Conservation (phyloP, 2,888 invertebrate species). For the Vesta saturnalis region DNA sequence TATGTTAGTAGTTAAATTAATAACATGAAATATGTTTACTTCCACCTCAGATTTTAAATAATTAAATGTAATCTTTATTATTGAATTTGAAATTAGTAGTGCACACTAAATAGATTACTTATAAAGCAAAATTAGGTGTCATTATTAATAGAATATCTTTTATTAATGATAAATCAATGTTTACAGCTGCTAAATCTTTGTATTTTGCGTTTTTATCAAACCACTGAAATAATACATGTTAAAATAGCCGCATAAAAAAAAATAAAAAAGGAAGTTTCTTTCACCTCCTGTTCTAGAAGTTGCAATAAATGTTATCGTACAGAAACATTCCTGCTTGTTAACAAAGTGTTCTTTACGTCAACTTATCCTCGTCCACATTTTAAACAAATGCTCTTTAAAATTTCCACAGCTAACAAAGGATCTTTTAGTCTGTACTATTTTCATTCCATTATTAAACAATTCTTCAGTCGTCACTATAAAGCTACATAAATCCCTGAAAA, state of each 20-base stretch:
- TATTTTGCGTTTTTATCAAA: background rate
- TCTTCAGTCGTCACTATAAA: background rate
- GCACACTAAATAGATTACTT: too few relatives aligned
- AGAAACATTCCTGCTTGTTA: background rate
- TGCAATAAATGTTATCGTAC: constrained; percentile 1
- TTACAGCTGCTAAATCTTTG: background rate
- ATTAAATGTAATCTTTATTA: too few relatives aligned
- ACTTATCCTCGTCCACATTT: background rate
- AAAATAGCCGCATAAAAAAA: background rate
- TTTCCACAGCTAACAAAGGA: background rate
- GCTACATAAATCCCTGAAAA: background rate
- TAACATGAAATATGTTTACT: too few relatives aligned
- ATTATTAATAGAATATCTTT: background rate
- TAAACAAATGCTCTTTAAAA: background rate
- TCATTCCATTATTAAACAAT: constrained; percentile 1
- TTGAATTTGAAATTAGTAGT: too few relatives aligned
- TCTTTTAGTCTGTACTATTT: background rate
- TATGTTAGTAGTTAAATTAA: too few relatives aligned
- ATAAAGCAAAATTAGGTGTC: too few relatives aligned
- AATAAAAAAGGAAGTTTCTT: background rate
- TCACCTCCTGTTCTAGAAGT: background rate
- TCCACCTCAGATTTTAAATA: too few relatives aligned
- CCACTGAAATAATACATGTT: background rate
- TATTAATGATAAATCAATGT: background rate
- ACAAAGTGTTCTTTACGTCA: background rate